phyloP scores from a whole-genome alignment of 1,140 invertebrate genomes.

The Agrypnia vestita region DNA sequence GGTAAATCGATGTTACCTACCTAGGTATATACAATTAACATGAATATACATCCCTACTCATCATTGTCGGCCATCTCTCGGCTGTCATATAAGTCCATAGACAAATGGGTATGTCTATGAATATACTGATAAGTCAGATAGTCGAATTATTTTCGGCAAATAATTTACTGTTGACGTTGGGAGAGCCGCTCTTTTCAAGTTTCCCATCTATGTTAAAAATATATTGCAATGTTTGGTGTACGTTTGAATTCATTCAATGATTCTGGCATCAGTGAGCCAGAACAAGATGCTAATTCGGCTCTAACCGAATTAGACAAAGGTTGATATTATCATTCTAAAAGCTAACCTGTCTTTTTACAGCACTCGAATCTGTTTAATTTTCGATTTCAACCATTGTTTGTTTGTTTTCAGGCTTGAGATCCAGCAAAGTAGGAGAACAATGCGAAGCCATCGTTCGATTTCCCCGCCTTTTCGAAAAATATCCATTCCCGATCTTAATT shows the following conservation, averaged over 20 bases:
- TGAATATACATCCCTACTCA: too few species aligned
- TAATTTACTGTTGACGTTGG: not conserved
- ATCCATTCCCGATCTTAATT: constrained; percentile 97
- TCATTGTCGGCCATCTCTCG: too few species aligned
- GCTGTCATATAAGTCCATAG: too few species aligned
- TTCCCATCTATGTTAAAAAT: not conserved
- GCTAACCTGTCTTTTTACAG: constrained; percentile 5
- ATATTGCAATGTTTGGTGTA: constrained; percentile 70
- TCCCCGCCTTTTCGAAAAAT: constrained; percentile 95
- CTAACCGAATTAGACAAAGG: constrained; percentile 96
- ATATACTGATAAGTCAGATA: too few species aligned
- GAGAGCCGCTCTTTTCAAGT: not conserved
- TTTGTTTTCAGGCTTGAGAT: constrained; percentile 84
- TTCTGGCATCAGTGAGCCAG: constrained; percentile 84
- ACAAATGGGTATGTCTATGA: too few species aligned
- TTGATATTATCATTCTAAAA: constrained; percentile 63
- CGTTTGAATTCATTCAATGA: constrained; percentile 82
- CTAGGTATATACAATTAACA: too few species aligned
- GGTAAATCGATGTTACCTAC: too few species aligned
- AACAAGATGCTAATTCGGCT: constrained; percentile 95
- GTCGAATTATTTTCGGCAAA: too few species aligned
- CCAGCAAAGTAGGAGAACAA: constrained; percentile 93
- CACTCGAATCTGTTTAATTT: too few species aligned
- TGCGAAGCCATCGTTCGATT: constrained; percentile 97
- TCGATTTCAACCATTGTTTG: not conserved